Percentiles rank a stretch among this genome's conserved stretches.
These are phyloP conservation scores for Caenorhabditis zanzibari DNA, from an alignment of 2,888 invertebrate genomes.

Conservation along the genomic window DNA sequence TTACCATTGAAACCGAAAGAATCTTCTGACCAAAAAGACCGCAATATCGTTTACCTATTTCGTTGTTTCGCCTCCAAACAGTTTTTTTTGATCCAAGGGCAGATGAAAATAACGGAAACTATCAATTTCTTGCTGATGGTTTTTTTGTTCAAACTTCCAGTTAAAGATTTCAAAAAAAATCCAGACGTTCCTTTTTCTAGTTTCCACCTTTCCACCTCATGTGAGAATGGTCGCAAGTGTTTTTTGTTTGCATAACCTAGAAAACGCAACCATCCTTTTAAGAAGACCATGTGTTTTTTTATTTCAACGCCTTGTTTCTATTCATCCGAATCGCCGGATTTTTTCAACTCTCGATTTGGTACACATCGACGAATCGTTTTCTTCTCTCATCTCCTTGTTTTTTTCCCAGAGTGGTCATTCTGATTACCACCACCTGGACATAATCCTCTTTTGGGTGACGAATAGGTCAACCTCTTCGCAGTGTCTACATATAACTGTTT, in stretches of 20 bases:
- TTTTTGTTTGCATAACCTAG: conserved; percentile 54
- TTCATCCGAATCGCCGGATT: not conserved
- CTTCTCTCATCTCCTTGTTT: not conserved
- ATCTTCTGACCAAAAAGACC: conserved; percentile 4
- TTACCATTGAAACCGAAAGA: not conserved
- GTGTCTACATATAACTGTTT: not conserved
- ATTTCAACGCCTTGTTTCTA: not conserved
- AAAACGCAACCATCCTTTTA: conserved; percentile 26
- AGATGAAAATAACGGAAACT: conserved; percentile 30
- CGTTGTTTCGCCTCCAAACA: conserved; percentile 30
- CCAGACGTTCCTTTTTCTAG: not conserved
- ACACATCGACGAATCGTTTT: not conserved
- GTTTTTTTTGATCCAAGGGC: conserved; percentile 23
- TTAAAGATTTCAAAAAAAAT: not conserved
- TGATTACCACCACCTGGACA: conserved; percentile 11
- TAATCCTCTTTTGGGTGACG: conserved; percentile 16
- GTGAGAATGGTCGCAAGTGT: conserved; percentile 7
- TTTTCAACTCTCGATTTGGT: not conserved
- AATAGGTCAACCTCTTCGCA: not conserved
- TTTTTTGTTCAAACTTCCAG: not conserved
- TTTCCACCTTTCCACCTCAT: conserved; percentile 8
- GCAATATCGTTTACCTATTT: conserved; percentile 56
- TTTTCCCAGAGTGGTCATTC: conserved; percentile 5
- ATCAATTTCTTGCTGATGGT: not conserved
- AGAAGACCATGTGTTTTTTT: not conserved